Base-by-base conservation (phyloP, 2,797 vertebrate species). In the Hipposideros larvatus region DNA sequence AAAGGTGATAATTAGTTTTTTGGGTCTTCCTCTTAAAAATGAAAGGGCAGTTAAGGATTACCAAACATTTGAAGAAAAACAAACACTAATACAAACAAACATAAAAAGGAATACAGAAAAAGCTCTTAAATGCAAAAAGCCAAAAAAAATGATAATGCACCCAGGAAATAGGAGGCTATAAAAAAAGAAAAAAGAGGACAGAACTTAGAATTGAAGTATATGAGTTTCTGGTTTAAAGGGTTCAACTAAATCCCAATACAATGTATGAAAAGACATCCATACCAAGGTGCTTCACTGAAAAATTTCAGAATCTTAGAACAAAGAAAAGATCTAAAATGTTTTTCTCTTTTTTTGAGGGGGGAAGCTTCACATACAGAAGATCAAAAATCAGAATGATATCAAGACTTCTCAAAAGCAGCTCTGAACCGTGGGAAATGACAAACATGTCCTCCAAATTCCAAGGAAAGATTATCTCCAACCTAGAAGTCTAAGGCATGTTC, bases 291-390 rank as follows among this genome's bases (percentile, higher is more conserved):
- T 71, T 77, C 51, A 46, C 3, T 71, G 55, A 31, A 77, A 91
- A 95, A 85, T 92, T 82, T 57, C 61, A 92, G 75, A 93, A 74
- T 85, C 66, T 75, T 24, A 80, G 51, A 79, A 91, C 37, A 80
- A 95, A 92, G 43, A 77, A 37, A 94, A 93, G 13, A 66, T 77
- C 41, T 90, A 86, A 93, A 66, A 43, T 43, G 9, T 43, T 37
- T 37, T 37, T 37, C 48, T 14, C 31, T 41, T 80, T 31, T 59
- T 37, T 31, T 41, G 11, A 37, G 7, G 7, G 26, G 11, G 26
- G 5, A 10, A 68, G 34, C 34, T 59, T 96, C 28, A 74, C 22
- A 82, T 21, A 57, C 3, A 78, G 86, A 75, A 93, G 63, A 28
- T 46, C 0, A 79, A 63, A 59, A 77, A 48, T n/a, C 43, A 75